Base-by-base conservation (phyloP, 2,888 invertebrate genomes). In the Microchrysa polita region DNA sequence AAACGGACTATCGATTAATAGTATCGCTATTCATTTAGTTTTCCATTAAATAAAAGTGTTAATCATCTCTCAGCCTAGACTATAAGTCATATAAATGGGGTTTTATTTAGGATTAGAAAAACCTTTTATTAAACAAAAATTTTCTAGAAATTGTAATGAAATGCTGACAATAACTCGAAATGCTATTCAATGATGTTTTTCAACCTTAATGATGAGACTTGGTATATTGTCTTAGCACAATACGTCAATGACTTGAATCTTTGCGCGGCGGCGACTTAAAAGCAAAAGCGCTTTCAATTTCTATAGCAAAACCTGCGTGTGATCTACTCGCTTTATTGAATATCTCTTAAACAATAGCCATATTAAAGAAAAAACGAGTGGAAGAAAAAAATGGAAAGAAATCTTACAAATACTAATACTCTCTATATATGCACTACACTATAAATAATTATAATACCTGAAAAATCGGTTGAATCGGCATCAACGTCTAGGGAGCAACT, bases 401-500 rank as follows among this genome's bases (percentile, higher is more conserved):
- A 48, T n/a, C 27, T 34, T 34, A 34, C 52, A 52, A 52, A 10
- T 52, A 52, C 27, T 52, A 14, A 14, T 60, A n/a, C 61, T 63
- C 34, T 63, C 61, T 63, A 63, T 40, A 40, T 53, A 5, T n/a
- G 12, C 55, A 18, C 55, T 55, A 48, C 16, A n/a, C n/a, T n/a
- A n/a, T n/a, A n/a, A 57, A 57, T 22, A 18, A 63, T 16, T 34
- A 23, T 18, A 74, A 79, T 91, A 91, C 91, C 91, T 91, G 91
- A 90, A 81, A 90, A 88, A 81, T 91, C 91, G 76, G 90, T 90
- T 81, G 91, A 89, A 85, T 81, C 86, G 74, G 91, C 91, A 81
- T 94, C 93, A 84, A 93, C 92, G 85, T 94, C 94, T 81, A 94
- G 87, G 79, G 94, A 94, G 86, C 94, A 94, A 86, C 92, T 92